Conservation (phyloP, 2,797 vertebrate genomes). For the Cyclopterus lumpus region DNA sequence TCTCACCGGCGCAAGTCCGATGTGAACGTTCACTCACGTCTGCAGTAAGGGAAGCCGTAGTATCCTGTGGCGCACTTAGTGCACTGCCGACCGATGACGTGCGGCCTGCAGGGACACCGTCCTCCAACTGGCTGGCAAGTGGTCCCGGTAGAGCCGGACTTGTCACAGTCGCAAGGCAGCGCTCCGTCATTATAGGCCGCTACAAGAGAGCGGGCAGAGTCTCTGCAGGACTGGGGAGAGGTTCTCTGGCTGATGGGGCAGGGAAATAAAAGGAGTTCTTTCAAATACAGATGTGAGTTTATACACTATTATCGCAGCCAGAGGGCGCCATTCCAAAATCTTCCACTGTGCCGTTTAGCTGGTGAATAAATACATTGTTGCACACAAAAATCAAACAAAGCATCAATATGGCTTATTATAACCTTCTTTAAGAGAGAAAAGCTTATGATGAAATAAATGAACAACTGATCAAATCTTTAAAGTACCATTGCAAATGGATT, state of each 20-base stretch:
- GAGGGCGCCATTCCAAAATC: conserved; percentile 61
- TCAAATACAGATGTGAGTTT: conserved; percentile 10
- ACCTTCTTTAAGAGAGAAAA: not conserved
- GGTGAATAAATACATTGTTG: not conserved
- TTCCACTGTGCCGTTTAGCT: not conserved
- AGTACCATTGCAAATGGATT: conserved; percentile 2
- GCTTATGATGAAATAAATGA: not conserved
- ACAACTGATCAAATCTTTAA: not conserved
- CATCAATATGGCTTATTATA: not conserved
- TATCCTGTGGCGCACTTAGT: conserved; percentile 89
- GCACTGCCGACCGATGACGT: conserved; percentile 89
- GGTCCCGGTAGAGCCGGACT: conserved; percentile 73
- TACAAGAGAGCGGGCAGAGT: conserved; percentile 87
- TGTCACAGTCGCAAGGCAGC: conserved; percentile 88
- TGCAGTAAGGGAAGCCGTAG: conserved; percentile 93
- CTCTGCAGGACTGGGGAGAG: conserved; percentile 88
- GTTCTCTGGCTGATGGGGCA: conserved; percentile 79
- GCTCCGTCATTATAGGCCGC: conserved; percentile 90
- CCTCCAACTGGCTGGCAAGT: conserved; percentile 87
- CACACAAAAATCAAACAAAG: not conserved
- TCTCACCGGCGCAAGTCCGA: not conserved
- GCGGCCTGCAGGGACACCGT: conserved; percentile 88
- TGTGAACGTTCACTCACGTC: conserved; percentile 81
- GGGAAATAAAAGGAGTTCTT: conserved; percentile 22
- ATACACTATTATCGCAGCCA: conserved; percentile 29